Base-by-base conservation (phyloP, 1,140 invertebrate species). In the Orchesella cincta region DNA sequence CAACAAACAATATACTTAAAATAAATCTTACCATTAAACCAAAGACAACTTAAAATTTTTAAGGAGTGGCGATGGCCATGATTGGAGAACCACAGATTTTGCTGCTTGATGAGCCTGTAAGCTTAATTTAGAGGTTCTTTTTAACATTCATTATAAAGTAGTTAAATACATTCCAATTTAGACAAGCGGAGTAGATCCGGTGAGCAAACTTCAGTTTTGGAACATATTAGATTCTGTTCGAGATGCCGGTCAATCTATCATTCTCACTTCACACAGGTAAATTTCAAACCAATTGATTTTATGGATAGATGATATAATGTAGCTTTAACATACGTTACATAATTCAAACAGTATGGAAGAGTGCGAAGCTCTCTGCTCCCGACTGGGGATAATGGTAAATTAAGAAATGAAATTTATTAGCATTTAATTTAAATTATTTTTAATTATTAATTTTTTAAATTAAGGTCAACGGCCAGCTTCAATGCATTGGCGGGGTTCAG, bases 401-500 rank as follows among this genome's bases (percentile, higher is more conserved):
- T 86, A 87, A 3, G 57, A 83, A 39, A 83, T 87, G 33, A 79
- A 83, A 31, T 87, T 87, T 79, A 71, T 87, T 5, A 86, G 86
- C 8, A 81, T 90, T n/a, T n/a, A n/a, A n/a, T n/a, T n/a, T n/a
- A n/a, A n/a, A n/a, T 46, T 8, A 46, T 46, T 46, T 12, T 20
- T 46, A 46, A 8, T 46, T 12, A 46, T 46, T 46, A 20, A 46
- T n/a, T n/a, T 16, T 85, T 80, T 23, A 78, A 82, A 26, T 85
- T 86, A 52, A 89, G 88, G 86, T 95, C 0, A 91, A 91, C 83
- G 95, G 95, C 0, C 87, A 91, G 75, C 89, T 95, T 77, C 89
- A 85, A 31, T 88, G 88, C 75, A 76, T 88, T 26, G 88, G 88
- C 14, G 85, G 85, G 26, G 83, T 85, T 89, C 87, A 89, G 70